Evolutionary conservation across 2,888 invertebrate species (phyloP), one percentile per base, ranked within the genome.

Genomic region (Sarcophaga carnaria): DNA sequence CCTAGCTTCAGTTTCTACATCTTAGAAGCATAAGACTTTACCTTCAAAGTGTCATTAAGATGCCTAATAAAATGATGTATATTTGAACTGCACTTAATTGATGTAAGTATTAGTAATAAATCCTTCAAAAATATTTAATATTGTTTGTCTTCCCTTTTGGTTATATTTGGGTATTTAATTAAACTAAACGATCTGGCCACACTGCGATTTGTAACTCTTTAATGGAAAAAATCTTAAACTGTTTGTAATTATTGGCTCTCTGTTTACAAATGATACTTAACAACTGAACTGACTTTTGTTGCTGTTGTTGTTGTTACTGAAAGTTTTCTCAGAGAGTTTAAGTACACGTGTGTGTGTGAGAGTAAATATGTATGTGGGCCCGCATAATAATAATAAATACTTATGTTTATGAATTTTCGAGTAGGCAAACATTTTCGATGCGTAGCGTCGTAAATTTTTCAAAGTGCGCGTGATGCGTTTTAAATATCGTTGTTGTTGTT

Each of bases 391-490:
- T 5, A 59, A 59, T 17, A n/a, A 60, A 37, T 8, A 37, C 37
- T 37, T 37, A 37, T 37, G 37, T 17, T 54, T 60, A 20, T 45
- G 5, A 72, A 71, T 66, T 45, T 76, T 66, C 22, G 66, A 76
- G 76, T 63, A 74, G 74, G 71, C 66, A 71, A 80, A n/a, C 45
- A 64, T 64, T 80, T 45, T 37, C 37, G 8, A 80, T 80, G 77
- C 69, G 72, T 64, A 63, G 25, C 60, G 49, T 85, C 70, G 25
- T 82, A 75, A 75, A 70, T 70, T 75, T 70, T 54, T 47, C 49
- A 54, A 4, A 82, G 75, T 66, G 79, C 71, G 78, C 75, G 82
- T 72, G 71, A 82, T 72, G 86, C 82, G 70, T 82, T 85, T 75
- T 54, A 69, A 83, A 66, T 54, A 54, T 12, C 17, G 17, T 54